Base-by-base conservation (phyloP, 2,888 invertebrate genomes). In the Hypsopygia costalis region DNA sequence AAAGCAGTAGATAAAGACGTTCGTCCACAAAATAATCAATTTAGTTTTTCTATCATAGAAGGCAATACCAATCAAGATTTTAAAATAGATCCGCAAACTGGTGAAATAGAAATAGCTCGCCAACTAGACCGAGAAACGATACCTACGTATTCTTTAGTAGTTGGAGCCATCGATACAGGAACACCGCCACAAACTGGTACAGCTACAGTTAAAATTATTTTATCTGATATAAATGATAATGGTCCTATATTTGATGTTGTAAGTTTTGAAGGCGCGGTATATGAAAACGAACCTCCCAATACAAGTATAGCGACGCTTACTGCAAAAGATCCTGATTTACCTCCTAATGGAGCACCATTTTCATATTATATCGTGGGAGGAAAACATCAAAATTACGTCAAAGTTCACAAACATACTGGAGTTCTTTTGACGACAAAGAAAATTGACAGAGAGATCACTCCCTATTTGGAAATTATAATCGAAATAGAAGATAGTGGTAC, bases 221-320 rank as follows among this genome's bases (percentile, higher is more conserved):
- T 98, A 0, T 90, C 92, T 6, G 98, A 98, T 72, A 91, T 97
- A n/a, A 98, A 98, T 68, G 98, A 98, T 66, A 98, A 98, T 69
- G 96, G 96, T 0, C 98, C 98, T 0, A 81, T 92, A 25, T 96
- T 98, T 63, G 93, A 94, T 50, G 89, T 93, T 0, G 83, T 91
- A 1, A 92, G 92, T 50, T 91, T 94, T 11, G 78, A 93, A 30
- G 97, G 96, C 0, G 92, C 93, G 49, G 93, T 98, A 0, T 91
- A 92, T 41, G 98, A 98, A 81, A 97, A 97, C 67, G 95, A 96
- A 72, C 95, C 95, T 0, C 91, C 94, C 0, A 94, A 94, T 43
- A 95, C 96, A 0, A 94, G 92, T 51, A 93, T 98, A 7, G 93
- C 95, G 91, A 94, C 94, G 0, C 85, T 98, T n/a, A 91, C 93